These are phyloP conservation scores for Aphis gossypii DNA, from an alignment of 1,140 invertebrate genomes.

Conservation along the genomic window DNA sequence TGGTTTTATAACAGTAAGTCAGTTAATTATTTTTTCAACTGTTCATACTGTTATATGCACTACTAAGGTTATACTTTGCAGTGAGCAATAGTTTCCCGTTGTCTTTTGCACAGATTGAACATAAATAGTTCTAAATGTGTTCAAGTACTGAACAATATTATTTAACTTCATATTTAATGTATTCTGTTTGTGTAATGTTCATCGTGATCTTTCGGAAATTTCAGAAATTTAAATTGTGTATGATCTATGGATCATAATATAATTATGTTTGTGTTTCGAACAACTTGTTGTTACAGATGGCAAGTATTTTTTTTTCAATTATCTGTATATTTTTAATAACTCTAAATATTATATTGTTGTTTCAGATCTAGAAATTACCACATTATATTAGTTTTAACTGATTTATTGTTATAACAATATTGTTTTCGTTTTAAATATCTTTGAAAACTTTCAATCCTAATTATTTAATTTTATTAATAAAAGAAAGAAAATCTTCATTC, in stretches of 20 bases:
- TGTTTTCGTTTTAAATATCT: neutral
- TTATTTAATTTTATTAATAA: neutral
- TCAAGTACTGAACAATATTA: neutral
- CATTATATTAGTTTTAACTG: neutral
- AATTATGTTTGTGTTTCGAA: neutral
- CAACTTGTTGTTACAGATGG: neutral
- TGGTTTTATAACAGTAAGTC: neutral
- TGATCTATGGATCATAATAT: neutral
- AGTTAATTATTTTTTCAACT: neutral
- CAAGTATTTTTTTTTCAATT: neutral
- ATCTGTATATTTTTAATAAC: too few relatives aligned
- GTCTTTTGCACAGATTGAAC: neutral
- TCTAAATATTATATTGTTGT: neutral
- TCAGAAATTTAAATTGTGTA: too few relatives aligned
- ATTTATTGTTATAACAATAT: neutral
- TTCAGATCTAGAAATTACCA: neutral
- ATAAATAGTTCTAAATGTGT: neutral
- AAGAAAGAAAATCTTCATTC: neutral
- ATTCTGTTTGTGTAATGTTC: too few relatives aligned
- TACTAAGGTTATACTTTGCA: neutral
- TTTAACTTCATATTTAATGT: neutral
- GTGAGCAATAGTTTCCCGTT: neutral
- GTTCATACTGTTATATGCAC: neutral
- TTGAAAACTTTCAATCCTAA: neutral
- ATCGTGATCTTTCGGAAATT: too few relatives aligned